Evolutionary conservation across 2,797 vertebrate genomes (phyloP).

Genomic region (Acrossocheilus wenchowensis): DNA sequence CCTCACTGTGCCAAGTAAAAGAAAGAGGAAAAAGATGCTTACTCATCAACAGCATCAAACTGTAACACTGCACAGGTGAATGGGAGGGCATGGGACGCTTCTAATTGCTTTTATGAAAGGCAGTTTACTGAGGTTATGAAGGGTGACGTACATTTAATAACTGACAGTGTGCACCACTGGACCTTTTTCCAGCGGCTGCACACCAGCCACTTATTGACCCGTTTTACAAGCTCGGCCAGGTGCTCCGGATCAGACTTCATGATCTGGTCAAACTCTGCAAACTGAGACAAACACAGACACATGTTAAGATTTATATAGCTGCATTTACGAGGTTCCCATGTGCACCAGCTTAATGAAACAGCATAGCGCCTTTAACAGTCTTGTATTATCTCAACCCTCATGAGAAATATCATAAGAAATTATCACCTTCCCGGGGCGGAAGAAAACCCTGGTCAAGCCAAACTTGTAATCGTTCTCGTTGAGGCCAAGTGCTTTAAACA

Average conservation of each 20-base stretch:
- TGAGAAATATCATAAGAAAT: background rate
- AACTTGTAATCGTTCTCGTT: constrained; percentile 98
- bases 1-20: constrained; percentile 79
- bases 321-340: background rate
- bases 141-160: constrained; percentile 91
- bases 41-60: constrained; percentile 44
- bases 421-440: constrained; percentile 95
- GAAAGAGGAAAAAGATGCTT: constrained; percentile 31
- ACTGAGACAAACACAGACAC: constrained; percentile 74
- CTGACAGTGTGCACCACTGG: constrained; percentile 94
- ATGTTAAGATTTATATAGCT: constrained; percentile 6
- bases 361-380: background rate
- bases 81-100: background rate
- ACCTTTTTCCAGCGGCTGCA: constrained; percentile 97
- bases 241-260: constrained; percentile 99
- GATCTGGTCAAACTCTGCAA: constrained; percentile 99
- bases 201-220: constrained; percentile 95
- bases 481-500: constrained; percentile 97
- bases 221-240: constrained; percentile 91
- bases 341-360: constrained; percentile 8
- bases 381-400: constrained; percentile 2
- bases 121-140: constrained; percentile 13
- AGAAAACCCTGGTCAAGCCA: constrained; percentile 96
- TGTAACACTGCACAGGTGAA: background rate
- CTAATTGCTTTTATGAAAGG: constrained; percentile 22